Evolutionary conservation across 2,797 vertebrate species (phyloP).

Genomic region (Poecile montanus): DNA sequence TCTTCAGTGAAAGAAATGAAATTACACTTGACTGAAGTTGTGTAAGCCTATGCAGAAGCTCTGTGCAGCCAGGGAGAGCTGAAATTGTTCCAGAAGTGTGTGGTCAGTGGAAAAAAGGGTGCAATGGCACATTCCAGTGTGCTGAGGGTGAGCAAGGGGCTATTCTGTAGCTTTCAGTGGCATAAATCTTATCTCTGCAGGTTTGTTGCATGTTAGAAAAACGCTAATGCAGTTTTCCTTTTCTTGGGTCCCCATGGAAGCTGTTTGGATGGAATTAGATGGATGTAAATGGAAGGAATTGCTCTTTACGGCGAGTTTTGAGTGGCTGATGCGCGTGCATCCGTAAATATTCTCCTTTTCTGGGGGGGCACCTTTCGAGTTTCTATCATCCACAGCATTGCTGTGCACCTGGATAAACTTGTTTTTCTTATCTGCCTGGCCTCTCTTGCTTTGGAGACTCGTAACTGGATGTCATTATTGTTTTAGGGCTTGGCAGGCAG

Average conservation of each 20-base stretch:
- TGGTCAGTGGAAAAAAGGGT: neutral
- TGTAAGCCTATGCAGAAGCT: neutral
- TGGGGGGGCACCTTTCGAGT: neutral
- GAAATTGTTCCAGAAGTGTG: neutral
- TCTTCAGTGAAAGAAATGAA: neutral
- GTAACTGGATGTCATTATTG: neutral
- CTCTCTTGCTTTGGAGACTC: neutral
- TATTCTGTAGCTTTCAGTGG: neutral
- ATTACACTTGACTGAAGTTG: neutral
- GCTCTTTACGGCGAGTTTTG: neutral
- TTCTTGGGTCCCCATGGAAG: neutral
- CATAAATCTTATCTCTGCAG: accelerated
- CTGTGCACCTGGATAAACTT: conserved; percentile 26
- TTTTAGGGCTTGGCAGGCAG: neutral
- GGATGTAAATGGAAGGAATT: neutral
- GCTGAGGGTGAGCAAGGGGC: neutral
- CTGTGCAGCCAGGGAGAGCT: neutral
- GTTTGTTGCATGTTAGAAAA: neutral
- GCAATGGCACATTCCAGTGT: neutral
- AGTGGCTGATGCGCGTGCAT: neutral
- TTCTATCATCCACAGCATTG: accelerated
- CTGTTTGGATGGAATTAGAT: neutral
- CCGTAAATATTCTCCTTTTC: neutral
- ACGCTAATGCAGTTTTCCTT: accelerated
- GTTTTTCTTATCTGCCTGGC: neutral